These are phyloP conservation scores for Eonycteris spelaea DNA, from an alignment of 2,113 vertebrate genomes.

Conservation along the genomic window DNA sequence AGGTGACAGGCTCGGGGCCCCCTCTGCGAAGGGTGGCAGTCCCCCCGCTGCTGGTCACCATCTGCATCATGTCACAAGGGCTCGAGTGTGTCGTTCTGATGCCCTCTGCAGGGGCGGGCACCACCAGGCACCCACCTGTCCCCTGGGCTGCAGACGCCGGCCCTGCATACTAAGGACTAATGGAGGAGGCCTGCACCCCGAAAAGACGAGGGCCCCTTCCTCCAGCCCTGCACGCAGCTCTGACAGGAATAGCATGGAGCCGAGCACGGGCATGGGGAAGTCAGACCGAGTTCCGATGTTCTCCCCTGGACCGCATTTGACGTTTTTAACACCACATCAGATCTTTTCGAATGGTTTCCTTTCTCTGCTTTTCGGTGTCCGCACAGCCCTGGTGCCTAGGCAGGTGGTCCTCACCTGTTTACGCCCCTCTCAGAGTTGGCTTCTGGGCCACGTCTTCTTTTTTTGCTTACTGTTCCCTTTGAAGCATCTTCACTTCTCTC, in stretches of 20 bases:
- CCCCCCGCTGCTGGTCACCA: fast-evolving
- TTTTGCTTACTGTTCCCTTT: background rate
- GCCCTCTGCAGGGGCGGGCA: background rate
- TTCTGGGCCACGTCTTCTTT: fast-evolving
- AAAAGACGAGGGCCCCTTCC: background rate
- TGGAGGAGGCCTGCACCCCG: fast-evolving
- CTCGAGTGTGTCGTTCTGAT: fast-evolving
- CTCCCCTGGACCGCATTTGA: background rate
- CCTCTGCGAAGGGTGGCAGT: fast-evolving
- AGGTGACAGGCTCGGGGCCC: background rate
- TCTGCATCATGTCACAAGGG: fast-evolving
- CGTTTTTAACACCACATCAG: background rate
- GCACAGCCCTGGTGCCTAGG: fast-evolving
- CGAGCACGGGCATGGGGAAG: fast-evolving
- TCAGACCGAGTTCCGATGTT: background rate
- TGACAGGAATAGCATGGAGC: fast-evolving
- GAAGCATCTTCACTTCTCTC: background rate
- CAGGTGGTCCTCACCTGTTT: background rate
- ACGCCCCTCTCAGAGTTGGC: background rate
- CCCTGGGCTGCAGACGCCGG: background rate
- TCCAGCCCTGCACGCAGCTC: fast-evolving
- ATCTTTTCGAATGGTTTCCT: background rate
- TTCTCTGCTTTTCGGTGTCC: background rate
- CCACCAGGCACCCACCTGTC: background rate
- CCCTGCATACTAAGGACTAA: background rate